These are phyloP conservation scores for Anolis sagrei DNA, from an alignment of 2,113 vertebrate genomes.

Conservation along the genomic window DNA sequence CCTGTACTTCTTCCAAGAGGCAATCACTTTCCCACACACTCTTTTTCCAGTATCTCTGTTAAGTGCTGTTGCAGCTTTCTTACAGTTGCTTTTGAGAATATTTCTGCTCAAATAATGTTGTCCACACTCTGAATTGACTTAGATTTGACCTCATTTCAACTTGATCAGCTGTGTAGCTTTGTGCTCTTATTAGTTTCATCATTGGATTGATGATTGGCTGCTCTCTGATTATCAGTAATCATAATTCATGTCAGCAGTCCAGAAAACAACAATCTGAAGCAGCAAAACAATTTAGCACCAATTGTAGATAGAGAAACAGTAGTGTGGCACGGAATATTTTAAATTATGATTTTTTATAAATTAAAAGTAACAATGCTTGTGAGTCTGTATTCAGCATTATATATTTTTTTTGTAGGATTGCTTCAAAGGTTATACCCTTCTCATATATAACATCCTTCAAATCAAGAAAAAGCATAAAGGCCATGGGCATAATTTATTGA, in stretches of 20 bases:
- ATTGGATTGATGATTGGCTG: neutral
- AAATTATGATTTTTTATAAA: neutral
- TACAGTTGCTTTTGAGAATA: neutral
- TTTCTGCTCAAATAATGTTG: neutral
- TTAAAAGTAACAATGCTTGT: neutral
- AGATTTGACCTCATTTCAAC: neutral
- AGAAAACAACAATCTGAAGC: neutral
- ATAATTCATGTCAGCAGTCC: neutral
- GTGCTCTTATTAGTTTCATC: neutral
- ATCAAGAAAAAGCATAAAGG: neutral
- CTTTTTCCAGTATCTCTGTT: neutral
- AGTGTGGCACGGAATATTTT: neutral
- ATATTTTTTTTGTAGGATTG: neutral
- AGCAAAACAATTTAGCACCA: neutral
- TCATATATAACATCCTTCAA: neutral
- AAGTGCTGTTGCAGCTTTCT: neutral
- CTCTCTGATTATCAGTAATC: neutral
- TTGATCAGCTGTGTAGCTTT: neutral
- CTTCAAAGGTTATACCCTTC: neutral
- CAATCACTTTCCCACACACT: neutral
- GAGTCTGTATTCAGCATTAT: too few species aligned
- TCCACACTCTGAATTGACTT: neutral
- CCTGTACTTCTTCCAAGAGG: neutral
- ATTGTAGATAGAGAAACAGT: neutral
- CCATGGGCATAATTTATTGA: neutral